Conservation (phyloP, 2,797 vertebrate genomes). For the Tachyglossus aculeatus region DNA sequence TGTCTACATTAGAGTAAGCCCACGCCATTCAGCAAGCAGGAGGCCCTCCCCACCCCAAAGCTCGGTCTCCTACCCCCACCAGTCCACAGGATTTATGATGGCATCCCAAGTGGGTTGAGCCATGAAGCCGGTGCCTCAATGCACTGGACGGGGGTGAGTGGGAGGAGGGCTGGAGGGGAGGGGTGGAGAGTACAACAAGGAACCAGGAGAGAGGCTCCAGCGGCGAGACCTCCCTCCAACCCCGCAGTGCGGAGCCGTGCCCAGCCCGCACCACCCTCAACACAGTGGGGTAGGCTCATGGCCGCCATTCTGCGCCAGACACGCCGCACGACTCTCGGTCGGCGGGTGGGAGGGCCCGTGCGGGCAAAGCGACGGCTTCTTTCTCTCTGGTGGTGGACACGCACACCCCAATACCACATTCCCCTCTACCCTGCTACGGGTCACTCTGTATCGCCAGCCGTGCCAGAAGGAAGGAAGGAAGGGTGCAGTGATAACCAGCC, state of each 20-base stretch:
- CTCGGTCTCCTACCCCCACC: too few species aligned
- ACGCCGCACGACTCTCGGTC: neutral
- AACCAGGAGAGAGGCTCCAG: neutral
- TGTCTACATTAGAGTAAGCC: too few species aligned
- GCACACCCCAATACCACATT: neutral
- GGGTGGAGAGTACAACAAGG: neutral
- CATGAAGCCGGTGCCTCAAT: too few species aligned
- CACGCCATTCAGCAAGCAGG: too few species aligned
- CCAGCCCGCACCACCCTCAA: too few species aligned
- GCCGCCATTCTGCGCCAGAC: conserved; percentile 15
- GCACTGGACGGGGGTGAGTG: too few species aligned
- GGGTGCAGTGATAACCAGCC: neutral
- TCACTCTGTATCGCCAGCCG: neutral
- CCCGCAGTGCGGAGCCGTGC: neutral
- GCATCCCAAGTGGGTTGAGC: too few species aligned
- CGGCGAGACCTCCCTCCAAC: conserved; percentile 14
- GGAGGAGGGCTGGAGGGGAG: neutral
- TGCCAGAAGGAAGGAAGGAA: conserved; percentile 6
- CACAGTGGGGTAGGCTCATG: neutral
- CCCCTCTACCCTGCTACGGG: neutral
- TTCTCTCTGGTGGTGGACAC: neutral
- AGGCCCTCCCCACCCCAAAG: too few species aligned
- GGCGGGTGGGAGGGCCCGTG: neutral
- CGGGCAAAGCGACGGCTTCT: neutral
- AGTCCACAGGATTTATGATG: too few species aligned